phyloP scores from a whole-genome alignment of 2,113 vertebrate genomes.

The Sebastes schlegelii region DNA sequence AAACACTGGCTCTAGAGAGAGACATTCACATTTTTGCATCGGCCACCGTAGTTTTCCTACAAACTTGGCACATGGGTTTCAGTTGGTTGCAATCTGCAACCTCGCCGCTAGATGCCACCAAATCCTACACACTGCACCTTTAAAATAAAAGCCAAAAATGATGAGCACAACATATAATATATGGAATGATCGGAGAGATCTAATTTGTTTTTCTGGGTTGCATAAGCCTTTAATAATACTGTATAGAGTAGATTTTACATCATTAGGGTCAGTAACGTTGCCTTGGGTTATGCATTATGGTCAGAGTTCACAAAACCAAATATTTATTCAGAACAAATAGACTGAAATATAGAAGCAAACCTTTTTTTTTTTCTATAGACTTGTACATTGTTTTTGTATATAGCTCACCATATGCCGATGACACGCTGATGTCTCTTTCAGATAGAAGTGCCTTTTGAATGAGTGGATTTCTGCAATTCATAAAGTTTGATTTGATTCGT shows the following conservation, averaged over 20 bases:
- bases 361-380: constrained; percentile 47
- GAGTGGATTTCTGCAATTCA: constrained; percentile 41
- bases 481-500: constrained; percentile 21
- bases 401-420: constrained; percentile 48
- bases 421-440: constrained; percentile 45
- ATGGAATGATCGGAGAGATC: constrained; percentile 4
- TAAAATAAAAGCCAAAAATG: neutral
- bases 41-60: too few relatives aligned
- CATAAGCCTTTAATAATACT: constrained; percentile 20
- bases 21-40: too few relatives aligned
- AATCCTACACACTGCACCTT: too few relatives aligned
- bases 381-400: constrained; percentile 77
- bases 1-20: too few relatives aligned
- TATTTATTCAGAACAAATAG: constrained; percentile 75
- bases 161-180: constrained; percentile 1
- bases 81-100: too few relatives aligned
- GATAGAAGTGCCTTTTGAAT: constrained; percentile 53
- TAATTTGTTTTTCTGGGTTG: constrained; percentile 12
- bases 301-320: constrained; percentile 53
- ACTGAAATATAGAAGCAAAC: constrained; percentile 42
- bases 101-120: too few relatives aligned
- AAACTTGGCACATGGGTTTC: too few relatives aligned
- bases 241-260: constrained; percentile 24
- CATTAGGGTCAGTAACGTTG: neutral
- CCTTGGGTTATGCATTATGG: constrained; percentile 24